Base-by-base conservation (phyloP, 1,140 invertebrate genomes). In the Apis mellifera region DNA sequence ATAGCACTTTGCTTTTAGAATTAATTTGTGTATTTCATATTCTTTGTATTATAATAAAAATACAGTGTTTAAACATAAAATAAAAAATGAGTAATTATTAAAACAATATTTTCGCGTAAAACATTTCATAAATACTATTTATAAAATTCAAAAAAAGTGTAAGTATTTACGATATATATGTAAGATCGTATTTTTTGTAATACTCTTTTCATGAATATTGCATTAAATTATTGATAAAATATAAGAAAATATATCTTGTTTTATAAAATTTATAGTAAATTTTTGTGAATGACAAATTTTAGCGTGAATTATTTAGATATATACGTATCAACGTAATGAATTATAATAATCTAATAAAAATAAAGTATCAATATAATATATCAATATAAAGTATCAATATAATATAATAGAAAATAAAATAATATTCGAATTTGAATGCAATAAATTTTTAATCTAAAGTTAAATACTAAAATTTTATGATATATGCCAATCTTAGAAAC, bases 401-500 rank as follows among this genome's bases (percentile, higher is more conserved):
- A 70, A 23, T n/a, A 79, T 32, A 32, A 26, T 76, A 83, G 76
- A 75, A 23, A 54, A 26, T 75, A 79, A 48, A 55, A 8, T 55
- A 68, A 76, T 23, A 52, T 82, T 82, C n/a, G 72, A 71, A 79
- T 52, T 64, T 59, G 76, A 72, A 42, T 66, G 68, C 42, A n/a
- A 81, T 85, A 84, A 73, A 50, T 84, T 89, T n/a, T 88, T 83
- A 83, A 82, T 75, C 65, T 77, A 86, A 83, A 79, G 75, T 81
- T 84, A 80, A 83, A 85, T 90, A 90, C 64, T 73, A 82, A 82
- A 82, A 69, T 87, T 90, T 89, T 87, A 88, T 80, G 87, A 83
- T 55, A 87, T 90, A 89, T 80, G 87, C 89, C 89, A 90, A 91
- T 89, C 87, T 79, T 84, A 84, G 89, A 57, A 90, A 55, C 87